Base-by-base conservation (phyloP, 1,140 invertebrate genomes). In the Belonocnema kinseyi region DNA sequence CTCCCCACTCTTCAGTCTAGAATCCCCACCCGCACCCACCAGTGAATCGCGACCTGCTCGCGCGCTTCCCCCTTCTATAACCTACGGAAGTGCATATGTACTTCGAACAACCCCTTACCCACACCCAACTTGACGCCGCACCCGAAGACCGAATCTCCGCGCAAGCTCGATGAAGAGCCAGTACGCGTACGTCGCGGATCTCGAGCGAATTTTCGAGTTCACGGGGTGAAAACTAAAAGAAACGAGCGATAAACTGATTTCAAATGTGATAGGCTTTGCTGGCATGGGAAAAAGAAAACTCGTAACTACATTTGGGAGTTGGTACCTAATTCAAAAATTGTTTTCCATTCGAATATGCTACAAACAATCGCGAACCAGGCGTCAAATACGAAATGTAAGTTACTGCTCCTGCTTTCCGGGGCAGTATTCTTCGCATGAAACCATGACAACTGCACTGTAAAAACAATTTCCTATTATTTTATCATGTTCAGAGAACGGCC, bases 1-100 rank as follows among this genome's bases (percentile, higher is more conserved):
- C 82, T 77, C 82, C 79, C 82, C 78, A 80, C 85, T 82, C 72
- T 84, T 75, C 73, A 26, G 19, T 16, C 52, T 50, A 17, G 33
- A 56, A 61, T 58, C 82, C 77, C 66, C 58, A 61, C 61, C 33
- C 21, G 21, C 16, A 19, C 46, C 33, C 73, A 19, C 33, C 66
- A 33, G 74, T 54, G 53, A 19, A 73, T 71, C 75, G 75, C 78
- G 74, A 77, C 78, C 17, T n/a, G 40, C 70, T 70, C 70, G 50
- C 58, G 72, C 40, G 50, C 56, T 56, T 72, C 53, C 76, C 66
- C 73, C 46, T 73, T 56, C 72, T 21, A 52, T 19, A 6, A 54
- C 21, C 40, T 50, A 74, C 50, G 21, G 52, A 74, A 56, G 53
- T 46, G 56, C 70, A 50, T 46, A 52, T 50, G 61, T 71, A 51